phyloP scores from a whole-genome alignment of 2,888 invertebrate genomes.

The Drosophila helvetica region DNA sequence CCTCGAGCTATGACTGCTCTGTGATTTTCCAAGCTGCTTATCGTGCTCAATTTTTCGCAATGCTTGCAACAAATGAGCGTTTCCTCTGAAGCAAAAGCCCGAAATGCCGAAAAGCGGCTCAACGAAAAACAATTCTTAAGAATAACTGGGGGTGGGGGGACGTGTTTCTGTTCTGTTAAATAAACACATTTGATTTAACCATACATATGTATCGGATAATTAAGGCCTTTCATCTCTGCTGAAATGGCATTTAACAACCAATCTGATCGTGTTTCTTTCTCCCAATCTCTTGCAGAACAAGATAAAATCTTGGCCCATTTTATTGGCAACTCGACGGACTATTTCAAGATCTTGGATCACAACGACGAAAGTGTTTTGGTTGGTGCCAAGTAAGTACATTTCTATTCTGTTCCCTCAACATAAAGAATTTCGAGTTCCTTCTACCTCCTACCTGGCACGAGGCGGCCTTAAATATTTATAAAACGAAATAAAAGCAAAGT shows the following conservation, averaged over 20 bases:
- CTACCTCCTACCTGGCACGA: constrained; percentile 57
- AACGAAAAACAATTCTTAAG: constrained; percentile 24
- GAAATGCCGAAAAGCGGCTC: not conserved
- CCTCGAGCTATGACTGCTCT: constrained; percentile 7
- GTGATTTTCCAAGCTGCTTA: constrained; percentile 57
- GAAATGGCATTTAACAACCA: not conserved
- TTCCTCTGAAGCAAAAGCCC: constrained; percentile 54
- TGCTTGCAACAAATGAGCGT: constrained; percentile 67
- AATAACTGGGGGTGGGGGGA: not conserved
- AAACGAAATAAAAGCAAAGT: constrained; percentile 31
- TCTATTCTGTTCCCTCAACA: constrained; percentile 14
- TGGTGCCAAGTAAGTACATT: constrained; percentile 91
- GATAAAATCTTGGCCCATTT: constrained; percentile 90
- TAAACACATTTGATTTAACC: constrained; percentile 8
- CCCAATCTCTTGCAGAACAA: constrained; percentile 86
- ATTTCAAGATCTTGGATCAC: constrained; percentile 95
- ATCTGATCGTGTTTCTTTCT: constrained; percentile 3
- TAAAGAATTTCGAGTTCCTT: constrained; percentile 28
- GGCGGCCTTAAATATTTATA: constrained; percentile 59
- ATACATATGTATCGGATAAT: not conserved
- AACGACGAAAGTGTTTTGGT: constrained; percentile 93
- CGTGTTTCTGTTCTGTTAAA: constrained; percentile 11
- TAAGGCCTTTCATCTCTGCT: not conserved
- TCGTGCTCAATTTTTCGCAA: constrained; percentile 70
- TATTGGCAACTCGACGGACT: constrained; percentile 91